Conservation (phyloP, 1,140 invertebrate species). For the Lepidurus packardi region DNA sequence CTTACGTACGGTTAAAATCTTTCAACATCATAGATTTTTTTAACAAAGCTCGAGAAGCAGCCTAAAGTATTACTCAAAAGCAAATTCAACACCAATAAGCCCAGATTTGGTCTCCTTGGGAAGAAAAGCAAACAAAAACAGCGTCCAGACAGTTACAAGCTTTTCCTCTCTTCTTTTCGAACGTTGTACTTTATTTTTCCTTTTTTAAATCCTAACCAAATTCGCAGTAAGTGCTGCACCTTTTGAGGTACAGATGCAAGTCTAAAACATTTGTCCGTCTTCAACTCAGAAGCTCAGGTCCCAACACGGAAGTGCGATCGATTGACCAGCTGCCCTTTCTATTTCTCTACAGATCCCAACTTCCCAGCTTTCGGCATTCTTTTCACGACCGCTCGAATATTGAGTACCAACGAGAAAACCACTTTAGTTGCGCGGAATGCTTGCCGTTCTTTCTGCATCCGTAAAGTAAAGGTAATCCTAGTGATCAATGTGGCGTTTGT, state of each 20-base stretch:
- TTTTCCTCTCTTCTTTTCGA: neutral
- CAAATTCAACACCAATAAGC: no score
- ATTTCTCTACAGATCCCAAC: neutral
- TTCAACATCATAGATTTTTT: no score
- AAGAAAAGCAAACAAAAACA: neutral
- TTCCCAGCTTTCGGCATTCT: neutral
- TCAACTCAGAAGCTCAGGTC: neutral
- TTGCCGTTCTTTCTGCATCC: no score
- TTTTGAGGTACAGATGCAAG: neutral
- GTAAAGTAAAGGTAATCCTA: no score
- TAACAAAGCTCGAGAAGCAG: no score
- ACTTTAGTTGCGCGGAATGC: no score
- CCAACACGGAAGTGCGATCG: neutral
- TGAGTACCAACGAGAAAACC: neutral
- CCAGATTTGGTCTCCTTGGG: no score
- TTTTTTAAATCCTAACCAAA: neutral
- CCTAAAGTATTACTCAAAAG: no score
- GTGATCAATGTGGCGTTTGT: no score
- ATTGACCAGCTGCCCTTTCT: slow-evolving; percentile 7
- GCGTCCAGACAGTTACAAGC: neutral
- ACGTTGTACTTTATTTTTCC: neutral
- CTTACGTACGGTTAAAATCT: no score
- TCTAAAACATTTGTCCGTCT: neutral
- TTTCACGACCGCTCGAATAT: neutral
- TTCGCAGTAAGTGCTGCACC: neutral